Percentiles rank a stretch among this genome's conserved stretches.
Evolutionary conservation across 2,113 vertebrate genomes (phyloP).

Genomic region (Cyprinodon brontotheroides): DNA sequence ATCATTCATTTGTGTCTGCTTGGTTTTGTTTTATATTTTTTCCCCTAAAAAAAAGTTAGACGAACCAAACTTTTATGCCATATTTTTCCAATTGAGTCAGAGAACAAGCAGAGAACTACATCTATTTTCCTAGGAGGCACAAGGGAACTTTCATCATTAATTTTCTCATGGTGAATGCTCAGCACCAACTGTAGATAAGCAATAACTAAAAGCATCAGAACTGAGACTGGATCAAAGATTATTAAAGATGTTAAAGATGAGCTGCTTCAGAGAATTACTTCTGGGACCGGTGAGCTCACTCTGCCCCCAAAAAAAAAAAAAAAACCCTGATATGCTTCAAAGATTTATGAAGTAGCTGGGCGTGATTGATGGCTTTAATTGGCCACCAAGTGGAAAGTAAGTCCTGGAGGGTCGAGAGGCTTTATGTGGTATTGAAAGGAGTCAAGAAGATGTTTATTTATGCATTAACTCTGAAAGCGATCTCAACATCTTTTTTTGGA

Average conservation of each 20-base stretch:
- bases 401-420: neutral
- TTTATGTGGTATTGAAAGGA: neutral
- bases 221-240: slow-evolving; percentile 19
- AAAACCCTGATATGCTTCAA: neutral
- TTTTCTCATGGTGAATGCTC: neutral
- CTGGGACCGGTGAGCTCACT: neutral
- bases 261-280: slow-evolving; percentile 5
- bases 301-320: neutral
- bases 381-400: neutral
- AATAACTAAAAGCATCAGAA: slow-evolving; percentile 6
- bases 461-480: neutral
- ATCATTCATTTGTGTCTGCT: no score
- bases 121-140: neutral
- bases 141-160: neutral
- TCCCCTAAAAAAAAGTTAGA: neutral
- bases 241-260: neutral
- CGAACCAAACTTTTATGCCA: neutral
- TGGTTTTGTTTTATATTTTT: no score
- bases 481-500: neutral
- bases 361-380: slow-evolving; percentile 28
- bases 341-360: slow-evolving; percentile 10
- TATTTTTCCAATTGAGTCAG: neutral
- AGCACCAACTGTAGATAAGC: neutral
- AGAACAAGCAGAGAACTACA: neutral
- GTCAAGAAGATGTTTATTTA: neutral